Evolutionary conservation across 2,888 invertebrate species (phyloP).

Genomic region (Cantharis lateralis): DNA sequence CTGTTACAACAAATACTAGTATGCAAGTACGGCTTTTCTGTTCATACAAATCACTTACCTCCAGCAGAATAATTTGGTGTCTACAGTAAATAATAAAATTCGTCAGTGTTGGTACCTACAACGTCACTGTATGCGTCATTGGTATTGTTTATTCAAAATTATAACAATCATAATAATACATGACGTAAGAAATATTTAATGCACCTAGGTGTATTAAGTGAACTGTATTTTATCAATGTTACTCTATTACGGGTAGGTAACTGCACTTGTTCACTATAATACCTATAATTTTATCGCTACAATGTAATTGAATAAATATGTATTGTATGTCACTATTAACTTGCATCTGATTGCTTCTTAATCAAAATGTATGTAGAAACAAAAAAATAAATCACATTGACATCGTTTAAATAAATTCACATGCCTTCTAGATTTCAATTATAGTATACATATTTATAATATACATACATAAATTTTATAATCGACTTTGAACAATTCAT

Average conservation of each 20-base stretch:
- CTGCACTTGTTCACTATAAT: neutral
- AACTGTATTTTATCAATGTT: neutral
- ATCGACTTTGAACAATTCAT: neutral
- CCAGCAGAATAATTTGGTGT: neutral
- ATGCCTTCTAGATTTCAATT: neutral
- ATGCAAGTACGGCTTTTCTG: neutral
- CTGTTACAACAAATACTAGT: neutral
- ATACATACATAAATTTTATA: neutral
- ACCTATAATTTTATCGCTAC: neutral
- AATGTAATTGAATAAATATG: neutral
- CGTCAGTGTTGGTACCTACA: constrained; percentile 27
- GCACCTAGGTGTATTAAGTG: neutral
- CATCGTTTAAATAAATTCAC: neutral
- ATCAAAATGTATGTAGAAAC: neutral
- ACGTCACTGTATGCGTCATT: constrained; percentile 31
- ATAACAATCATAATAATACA: constrained; percentile 16
- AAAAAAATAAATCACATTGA: neutral
- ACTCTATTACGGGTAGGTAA: neutral
- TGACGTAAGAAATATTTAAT: constrained; percentile 17
- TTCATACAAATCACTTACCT: constrained; percentile 8
- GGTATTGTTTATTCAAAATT: constrained; percentile 26
- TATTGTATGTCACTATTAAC: neutral
- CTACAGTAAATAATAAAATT: constrained; percentile 11
- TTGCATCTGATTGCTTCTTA: neutral
- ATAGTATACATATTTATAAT: neutral